Conservation (phyloP, 2,113 vertebrate species). For the Microtus oregoni region DNA sequence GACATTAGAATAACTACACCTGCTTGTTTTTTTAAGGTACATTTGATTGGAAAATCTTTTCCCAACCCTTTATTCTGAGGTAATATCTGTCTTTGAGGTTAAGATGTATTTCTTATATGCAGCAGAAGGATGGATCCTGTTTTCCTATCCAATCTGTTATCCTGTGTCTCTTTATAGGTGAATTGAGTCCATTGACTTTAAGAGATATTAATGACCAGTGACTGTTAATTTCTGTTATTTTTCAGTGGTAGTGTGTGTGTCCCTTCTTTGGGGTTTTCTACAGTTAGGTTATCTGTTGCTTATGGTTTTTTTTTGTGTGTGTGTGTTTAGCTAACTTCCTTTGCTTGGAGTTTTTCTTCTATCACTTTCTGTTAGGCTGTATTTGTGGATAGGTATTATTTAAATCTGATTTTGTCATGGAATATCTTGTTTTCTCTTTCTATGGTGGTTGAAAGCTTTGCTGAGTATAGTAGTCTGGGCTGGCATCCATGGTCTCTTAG, state of each 20-base stretch:
- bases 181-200: too few species aligned
- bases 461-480: too few species aligned
- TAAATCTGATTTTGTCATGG: not conserved
- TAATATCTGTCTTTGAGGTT: too few species aligned
- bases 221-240: too few species aligned
- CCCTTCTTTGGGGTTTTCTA: not conserved
- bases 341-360: not conserved
- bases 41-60: too few species aligned
- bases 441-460: not conserved
- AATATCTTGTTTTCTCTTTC: not conserved
- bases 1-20: too few species aligned
- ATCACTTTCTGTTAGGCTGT: not conserved
- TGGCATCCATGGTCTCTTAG: not conserved
- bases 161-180: not conserved
- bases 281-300: not conserved
- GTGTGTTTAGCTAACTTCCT: not conserved
- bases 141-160: too few species aligned
- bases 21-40: too few species aligned
- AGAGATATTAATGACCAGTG: too few species aligned
- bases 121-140: too few species aligned
- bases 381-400: not conserved
- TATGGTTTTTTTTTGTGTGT: not conserved
- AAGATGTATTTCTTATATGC: too few species aligned
- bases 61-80: too few species aligned
- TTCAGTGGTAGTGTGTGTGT: not conserved